Evolutionary conservation across 2,888 invertebrate genomes (phyloP).

Genomic region (Ctenicera cuprea): DNA sequence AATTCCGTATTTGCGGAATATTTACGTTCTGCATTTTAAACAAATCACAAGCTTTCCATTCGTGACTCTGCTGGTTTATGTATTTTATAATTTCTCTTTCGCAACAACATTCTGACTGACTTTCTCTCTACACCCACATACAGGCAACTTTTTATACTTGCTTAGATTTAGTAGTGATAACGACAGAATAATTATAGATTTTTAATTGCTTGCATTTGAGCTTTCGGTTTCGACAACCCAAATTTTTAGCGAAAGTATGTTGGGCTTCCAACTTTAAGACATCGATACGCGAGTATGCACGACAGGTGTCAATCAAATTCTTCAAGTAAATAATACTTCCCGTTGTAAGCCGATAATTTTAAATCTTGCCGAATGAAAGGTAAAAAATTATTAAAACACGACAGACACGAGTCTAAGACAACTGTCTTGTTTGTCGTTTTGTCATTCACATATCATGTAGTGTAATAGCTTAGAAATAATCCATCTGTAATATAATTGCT

Average conservation of each 20-base stretch:
- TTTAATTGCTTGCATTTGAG: conserved; percentile 35
- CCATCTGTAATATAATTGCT: too few relatives aligned
- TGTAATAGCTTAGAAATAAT: too few relatives aligned
- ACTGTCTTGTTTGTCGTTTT: too few relatives aligned
- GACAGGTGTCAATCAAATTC: conserved; percentile 38
- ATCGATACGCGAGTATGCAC: conserved; percentile 20
- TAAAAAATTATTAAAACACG: not conserved
- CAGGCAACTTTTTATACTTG: conserved; percentile 32
- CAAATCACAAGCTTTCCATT: conserved; percentile 55
- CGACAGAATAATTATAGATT: conserved; percentile 33
- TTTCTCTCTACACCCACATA: conserved; percentile 53
- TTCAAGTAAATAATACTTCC: not conserved
- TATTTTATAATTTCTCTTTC: conserved; percentile 55
- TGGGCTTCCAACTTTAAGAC: conserved; percentile 25
- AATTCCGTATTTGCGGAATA: conserved; percentile 45
- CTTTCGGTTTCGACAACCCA: conserved; percentile 26
- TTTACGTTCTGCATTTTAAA: conserved; percentile 46
- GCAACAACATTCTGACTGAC: conserved; percentile 47
- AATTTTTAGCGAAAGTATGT: conserved; percentile 30
- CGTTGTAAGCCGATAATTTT: conserved; percentile 8
- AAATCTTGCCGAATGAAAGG: conserved; percentile 1
- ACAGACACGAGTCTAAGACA: too few relatives aligned
- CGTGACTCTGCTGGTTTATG: conserved; percentile 51
- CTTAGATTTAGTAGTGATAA: conserved; percentile 34
- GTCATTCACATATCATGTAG: too few relatives aligned